These are phyloP conservation scores for Chrysaora quinquecirrha DNA, from an alignment of 30 jellyfish, hydroid and myxozoan genomes.

Conservation along the genomic window DNA sequence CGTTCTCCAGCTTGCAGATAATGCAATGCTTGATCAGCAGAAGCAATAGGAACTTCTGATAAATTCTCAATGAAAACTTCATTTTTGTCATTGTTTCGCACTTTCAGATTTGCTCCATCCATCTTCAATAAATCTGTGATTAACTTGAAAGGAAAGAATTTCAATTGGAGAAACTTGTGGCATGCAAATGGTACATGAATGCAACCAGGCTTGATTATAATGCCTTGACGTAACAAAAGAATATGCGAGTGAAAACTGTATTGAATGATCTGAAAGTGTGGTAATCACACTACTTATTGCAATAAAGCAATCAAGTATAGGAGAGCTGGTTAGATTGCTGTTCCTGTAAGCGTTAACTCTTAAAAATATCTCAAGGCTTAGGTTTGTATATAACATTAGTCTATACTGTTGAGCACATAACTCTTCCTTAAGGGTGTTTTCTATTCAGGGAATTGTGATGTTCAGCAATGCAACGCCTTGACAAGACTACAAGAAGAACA, in stretches of 20 bases:
- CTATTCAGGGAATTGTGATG: too few relatives aligned
- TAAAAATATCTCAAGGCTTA: too few relatives aligned
- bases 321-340: too few relatives aligned
- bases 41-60: constrained; percentile 60
- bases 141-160: constrained; percentile 43
- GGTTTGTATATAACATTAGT: too few relatives aligned
- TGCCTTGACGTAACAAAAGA: background rate
- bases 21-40: constrained; percentile 61
- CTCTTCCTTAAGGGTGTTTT: too few relatives aligned
- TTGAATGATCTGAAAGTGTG: background rate
- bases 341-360: too few relatives aligned
- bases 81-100: constrained; percentile 60
- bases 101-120: constrained; percentile 54
- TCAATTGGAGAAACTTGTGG: background rate
- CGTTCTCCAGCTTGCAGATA: constrained; percentile 71
- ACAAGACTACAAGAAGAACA: too few relatives aligned
- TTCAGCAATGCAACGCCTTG: too few relatives aligned
- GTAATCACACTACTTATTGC: background rate
- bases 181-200: background rate
- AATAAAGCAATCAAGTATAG: too few relatives aligned
- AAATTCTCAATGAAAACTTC: constrained; percentile 78
- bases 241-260: background rate
- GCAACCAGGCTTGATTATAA: background rate
- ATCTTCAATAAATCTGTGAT: constrained; percentile 71
- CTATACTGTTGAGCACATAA: too few relatives aligned